Conservation (phyloP, 2,113 vertebrate genomes). For the Probosciger aterrimus region DNA sequence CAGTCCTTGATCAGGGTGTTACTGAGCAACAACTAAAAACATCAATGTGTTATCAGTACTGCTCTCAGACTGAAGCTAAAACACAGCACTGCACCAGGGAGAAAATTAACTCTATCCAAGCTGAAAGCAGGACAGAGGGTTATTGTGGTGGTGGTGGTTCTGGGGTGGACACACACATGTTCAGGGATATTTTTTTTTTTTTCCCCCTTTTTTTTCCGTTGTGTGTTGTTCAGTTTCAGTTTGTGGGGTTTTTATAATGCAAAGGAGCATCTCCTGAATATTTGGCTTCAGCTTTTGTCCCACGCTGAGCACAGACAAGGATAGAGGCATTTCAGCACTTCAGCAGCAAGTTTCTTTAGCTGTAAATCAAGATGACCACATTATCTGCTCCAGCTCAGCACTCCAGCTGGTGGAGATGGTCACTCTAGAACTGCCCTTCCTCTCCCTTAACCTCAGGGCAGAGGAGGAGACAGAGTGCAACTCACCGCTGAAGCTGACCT, state of each 20-base stretch:
- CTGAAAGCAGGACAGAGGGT: not conserved
- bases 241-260: not conserved
- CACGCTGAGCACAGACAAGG: not conserved
- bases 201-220: no score
- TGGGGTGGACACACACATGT: accelerated
- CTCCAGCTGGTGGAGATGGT: not conserved
- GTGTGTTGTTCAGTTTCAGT: no score
- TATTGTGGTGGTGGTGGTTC: not conserved
- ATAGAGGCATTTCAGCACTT: not conserved
- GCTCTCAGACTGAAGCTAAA: not conserved
- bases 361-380: not conserved
- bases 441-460: not conserved
- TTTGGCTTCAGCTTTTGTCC: not conserved
- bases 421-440: not conserved
- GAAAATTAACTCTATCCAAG: not conserved
- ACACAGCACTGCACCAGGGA: not conserved
- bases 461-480: not conserved
- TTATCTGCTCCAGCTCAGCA: not conserved
- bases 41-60: not conserved
- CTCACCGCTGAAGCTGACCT: not conserved
- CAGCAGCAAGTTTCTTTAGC: not conserved
- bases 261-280: not conserved
- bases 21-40: not conserved
- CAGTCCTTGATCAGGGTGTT: not conserved
- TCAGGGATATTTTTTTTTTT: not conserved